Conservation (phyloP, 2,888 invertebrate genomes). For the Napeogenes inachia region DNA sequence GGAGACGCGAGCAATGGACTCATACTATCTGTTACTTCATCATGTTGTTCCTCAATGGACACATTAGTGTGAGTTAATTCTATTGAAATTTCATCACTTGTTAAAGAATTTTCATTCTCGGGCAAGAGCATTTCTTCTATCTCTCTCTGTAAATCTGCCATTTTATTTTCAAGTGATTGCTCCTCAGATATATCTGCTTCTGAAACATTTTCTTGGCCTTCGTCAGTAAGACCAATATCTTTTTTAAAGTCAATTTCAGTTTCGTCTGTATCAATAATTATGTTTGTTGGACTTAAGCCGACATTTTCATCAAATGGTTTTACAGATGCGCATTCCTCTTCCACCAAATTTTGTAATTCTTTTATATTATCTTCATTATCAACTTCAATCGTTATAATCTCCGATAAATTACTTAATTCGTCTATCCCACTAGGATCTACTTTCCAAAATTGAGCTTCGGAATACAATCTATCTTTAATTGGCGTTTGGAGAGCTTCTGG, state of each 20-base stretch:
- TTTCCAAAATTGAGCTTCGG: slow-evolving; percentile 71
- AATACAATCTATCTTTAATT: slow-evolving; percentile 62
- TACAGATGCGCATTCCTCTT: slow-evolving; percentile 22
- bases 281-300: neutral
- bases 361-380: slow-evolving; percentile 8
- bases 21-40: slow-evolving; percentile 46
- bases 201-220: slow-evolving; percentile 21
- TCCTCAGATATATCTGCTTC: slow-evolving; percentile 53
- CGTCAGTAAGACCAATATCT: slow-evolving; percentile 36
- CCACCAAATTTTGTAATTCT: slow-evolving; percentile 13
- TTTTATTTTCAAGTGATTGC: slow-evolving; percentile 66
- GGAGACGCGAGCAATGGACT: slow-evolving; percentile 13
- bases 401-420: slow-evolving; percentile 43
- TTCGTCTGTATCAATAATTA: slow-evolving; percentile 14
- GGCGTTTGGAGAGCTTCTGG: slow-evolving; percentile 66
- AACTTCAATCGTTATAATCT: slow-evolving; percentile 44
- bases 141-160: slow-evolving; percentile 71
- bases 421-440: slow-evolving; percentile 49
- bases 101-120: slow-evolving; percentile 63
- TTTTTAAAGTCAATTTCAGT: slow-evolving; percentile 22
- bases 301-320: slow-evolving; percentile 12
- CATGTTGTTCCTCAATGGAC: slow-evolving; percentile 48
- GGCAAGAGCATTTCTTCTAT: slow-evolving; percentile 70
- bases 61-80: slow-evolving; percentile 52
- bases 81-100: slow-evolving; percentile 56